phyloP scores from a whole-genome alignment of 2,113 vertebrate species.

The Prochilodus magdalenae region DNA sequence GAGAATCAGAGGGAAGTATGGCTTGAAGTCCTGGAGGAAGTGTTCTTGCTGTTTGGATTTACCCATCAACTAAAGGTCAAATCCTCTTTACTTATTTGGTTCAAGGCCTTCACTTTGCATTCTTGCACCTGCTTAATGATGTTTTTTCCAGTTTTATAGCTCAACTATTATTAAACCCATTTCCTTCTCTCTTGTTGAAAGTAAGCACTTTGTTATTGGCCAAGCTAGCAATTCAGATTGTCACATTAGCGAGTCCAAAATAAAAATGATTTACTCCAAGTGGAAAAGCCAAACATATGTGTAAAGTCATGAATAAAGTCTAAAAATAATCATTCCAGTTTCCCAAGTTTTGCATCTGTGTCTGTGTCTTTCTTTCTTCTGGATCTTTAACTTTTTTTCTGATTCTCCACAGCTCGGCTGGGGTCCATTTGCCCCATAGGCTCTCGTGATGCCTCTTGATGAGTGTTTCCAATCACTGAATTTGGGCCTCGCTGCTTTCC shows the following conservation, averaged over 20 bases:
- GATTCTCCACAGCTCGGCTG: conserved; percentile 18
- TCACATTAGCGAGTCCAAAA: conserved; percentile 34
- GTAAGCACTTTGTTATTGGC: conserved; percentile 33
- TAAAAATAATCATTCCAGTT: conserved; percentile 27
- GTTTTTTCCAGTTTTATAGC: too few relatives aligned
- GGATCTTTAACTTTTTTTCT: background rate
- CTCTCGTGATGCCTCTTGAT: conserved; percentile 40
- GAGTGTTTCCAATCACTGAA: conserved; percentile 42
- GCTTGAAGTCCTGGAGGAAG: conserved; percentile 30
- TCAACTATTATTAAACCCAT: background rate
- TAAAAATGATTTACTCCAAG: conserved; percentile 12
- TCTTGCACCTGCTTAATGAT: conserved; percentile 39
- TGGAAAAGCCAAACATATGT: background rate
- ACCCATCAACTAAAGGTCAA: conserved; percentile 4
- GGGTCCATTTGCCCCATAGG: conserved; percentile 23
- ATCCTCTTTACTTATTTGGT: conserved; percentile 11
- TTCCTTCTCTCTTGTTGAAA: background rate
- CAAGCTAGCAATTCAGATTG: conserved; percentile 28
- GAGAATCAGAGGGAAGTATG: conserved; percentile 24
- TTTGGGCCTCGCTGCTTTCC: conserved; percentile 34
- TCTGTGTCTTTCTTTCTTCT: conserved; percentile 11
- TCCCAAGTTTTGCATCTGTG: conserved; percentile 33
- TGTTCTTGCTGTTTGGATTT: conserved; percentile 23
- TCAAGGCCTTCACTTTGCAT: background rate
- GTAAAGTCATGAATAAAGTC: conserved; percentile 23